Evolutionary conservation across 2,888 invertebrate genomes (phyloP).

Genomic region (Clitarchus hookeri): DNA sequence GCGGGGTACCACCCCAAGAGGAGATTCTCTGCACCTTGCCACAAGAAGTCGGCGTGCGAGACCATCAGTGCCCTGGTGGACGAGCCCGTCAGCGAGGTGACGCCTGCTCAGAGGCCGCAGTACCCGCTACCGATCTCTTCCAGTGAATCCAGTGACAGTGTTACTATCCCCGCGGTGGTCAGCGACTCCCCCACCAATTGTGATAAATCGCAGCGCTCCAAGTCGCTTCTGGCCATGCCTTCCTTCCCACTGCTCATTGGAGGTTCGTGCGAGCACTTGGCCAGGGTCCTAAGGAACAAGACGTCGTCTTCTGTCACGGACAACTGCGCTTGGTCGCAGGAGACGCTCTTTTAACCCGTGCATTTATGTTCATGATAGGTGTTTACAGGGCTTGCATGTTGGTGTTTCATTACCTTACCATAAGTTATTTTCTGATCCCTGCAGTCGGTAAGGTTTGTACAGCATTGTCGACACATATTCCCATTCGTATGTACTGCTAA

Average conservation of each 20-base stretch:
- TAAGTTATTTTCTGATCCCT: too few species aligned
- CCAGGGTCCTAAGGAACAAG: slow-evolving; percentile 27
- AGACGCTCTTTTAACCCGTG: slow-evolving; percentile 72
- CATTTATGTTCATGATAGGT: background rate
- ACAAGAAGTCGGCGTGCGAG: slow-evolving; percentile 28
- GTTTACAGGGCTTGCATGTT: too few species aligned
- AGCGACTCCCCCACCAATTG: background rate
- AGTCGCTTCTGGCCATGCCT: slow-evolving; percentile 27
- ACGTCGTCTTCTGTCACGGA: slow-evolving; percentile 48
- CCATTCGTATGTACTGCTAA: too few species aligned
- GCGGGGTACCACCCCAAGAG: slow-evolving; percentile 26
- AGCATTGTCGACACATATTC: too few species aligned
- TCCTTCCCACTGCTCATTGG: slow-evolving; percentile 28
- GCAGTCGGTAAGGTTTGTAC: too few species aligned
- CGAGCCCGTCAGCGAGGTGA: slow-evolving; percentile 47
- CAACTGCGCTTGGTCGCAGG: slow-evolving; percentile 65
- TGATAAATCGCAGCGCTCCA: background rate
- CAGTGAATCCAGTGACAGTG: slow-evolving; percentile 32
- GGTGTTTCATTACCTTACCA: too few species aligned
- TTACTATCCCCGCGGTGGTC: background rate
- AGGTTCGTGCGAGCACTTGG: slow-evolving; percentile 33
- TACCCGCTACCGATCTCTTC: slow-evolving; percentile 47
- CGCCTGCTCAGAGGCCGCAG: slow-evolving; percentile 51
- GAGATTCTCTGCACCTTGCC: slow-evolving; percentile 26
- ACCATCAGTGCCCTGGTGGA: slow-evolving; percentile 34